These are phyloP conservation scores for Pristionchus mayeri DNA, from an alignment of 2,888 invertebrate species.

Conservation along the genomic window DNA sequence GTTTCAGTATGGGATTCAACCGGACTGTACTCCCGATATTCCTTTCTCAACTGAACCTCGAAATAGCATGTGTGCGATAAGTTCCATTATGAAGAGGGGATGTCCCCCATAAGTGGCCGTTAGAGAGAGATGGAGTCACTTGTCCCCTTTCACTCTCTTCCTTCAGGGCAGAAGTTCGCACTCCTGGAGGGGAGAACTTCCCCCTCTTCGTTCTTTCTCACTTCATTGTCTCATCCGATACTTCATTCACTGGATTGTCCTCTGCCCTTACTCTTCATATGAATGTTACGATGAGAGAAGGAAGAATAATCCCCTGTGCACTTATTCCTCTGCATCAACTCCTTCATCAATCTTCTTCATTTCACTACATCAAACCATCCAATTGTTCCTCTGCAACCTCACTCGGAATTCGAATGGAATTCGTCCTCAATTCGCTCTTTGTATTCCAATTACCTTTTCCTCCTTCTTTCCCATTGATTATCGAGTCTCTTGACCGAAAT, in stretches of 20 bases:
- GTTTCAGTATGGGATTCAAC: too few species aligned
- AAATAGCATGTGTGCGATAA: conserved; percentile 68
- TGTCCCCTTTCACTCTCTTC: conserved; percentile 13
- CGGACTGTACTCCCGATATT: conserved; percentile 68
- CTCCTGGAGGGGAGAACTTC: conserved; percentile 74
- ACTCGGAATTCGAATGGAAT: neutral
- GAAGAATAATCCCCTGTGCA: neutral
- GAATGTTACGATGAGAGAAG: neutral
- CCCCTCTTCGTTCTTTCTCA: conserved; percentile 74
- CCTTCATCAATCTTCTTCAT: neutral
- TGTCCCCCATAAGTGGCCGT: conserved; percentile 3
- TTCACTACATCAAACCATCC: neutral
- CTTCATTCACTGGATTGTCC: conserved; percentile 40
- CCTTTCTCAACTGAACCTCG: conserved; percentile 74
- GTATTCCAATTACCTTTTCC: conserved; percentile 44
- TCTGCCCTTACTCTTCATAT: conserved; percentile 26
- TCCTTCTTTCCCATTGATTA: conserved; percentile 29
- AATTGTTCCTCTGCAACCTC: neutral
- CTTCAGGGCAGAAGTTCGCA: conserved; percentile 77
- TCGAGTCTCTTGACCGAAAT: conserved; percentile 49
- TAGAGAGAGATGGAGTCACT: neutral
- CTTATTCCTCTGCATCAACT: neutral
- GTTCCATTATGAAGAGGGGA: neutral
- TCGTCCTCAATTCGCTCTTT: conserved; percentile 32
- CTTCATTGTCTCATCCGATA: conserved; percentile 66